phyloP scores from a whole-genome alignment of 2,797 vertebrate species.

The Eleutherodactylus coqui region DNA sequence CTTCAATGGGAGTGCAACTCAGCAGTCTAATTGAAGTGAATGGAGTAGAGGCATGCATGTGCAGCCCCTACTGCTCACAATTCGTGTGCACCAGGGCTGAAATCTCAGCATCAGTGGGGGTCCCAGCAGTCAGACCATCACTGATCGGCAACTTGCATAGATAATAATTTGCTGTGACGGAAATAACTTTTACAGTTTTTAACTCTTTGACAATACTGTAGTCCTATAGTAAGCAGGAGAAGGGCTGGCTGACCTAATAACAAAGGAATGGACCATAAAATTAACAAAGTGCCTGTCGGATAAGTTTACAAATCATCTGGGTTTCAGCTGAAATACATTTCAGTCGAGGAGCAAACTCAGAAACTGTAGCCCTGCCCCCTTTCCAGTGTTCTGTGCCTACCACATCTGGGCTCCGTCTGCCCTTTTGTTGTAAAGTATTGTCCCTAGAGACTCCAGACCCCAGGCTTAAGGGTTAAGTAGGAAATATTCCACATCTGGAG shows the following conservation, averaged over 20 bases:
- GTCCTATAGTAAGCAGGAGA: not conserved
- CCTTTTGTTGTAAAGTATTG: constrained; percentile 53
- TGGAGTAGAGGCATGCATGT: too few relatives aligned
- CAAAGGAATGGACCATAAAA: not conserved
- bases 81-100: too few relatives aligned
- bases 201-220: too few relatives aligned
- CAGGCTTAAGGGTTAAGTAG: constrained; percentile 47
- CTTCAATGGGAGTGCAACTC: too few relatives aligned
- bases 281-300: not conserved
- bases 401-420: constrained; percentile 62
- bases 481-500: constrained; percentile 62
- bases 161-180: too few relatives aligned
- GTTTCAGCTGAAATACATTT: not conserved
- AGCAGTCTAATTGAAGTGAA: too few relatives aligned
- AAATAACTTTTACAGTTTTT: too few relatives aligned
- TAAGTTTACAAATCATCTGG: not conserved
- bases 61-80: too few relatives aligned
- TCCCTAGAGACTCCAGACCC: constrained; percentile 51
- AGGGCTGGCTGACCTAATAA: not conserved
- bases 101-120: too few relatives aligned
- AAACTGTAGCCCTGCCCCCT: constrained; percentile 37
- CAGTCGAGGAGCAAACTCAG: constrained; percentile 3
- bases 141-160: too few relatives aligned
- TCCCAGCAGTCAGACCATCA: too few relatives aligned
- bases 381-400: constrained; percentile 31